Conservation (phyloP, 1,140 invertebrate species). For the Kradibia gibbosae region DNA sequence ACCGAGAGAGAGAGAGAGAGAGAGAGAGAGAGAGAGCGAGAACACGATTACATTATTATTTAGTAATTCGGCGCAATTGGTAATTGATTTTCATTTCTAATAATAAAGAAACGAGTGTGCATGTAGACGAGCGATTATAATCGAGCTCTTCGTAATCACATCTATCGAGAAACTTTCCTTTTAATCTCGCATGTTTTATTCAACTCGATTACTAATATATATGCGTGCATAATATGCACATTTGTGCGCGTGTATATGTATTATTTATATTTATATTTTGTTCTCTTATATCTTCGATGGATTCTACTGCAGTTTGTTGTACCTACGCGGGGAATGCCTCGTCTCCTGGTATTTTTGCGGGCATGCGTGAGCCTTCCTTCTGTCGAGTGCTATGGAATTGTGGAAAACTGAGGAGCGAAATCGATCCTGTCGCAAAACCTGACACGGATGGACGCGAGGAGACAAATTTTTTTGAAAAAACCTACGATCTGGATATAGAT, state of each 20-base stretch:
- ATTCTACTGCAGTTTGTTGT: not conserved
- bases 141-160: slow-evolving; percentile 39
- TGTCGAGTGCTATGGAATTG: not conserved
- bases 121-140: slow-evolving; percentile 30
- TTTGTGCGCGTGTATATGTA: not conserved
- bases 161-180: slow-evolving; percentile 7
- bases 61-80: not conserved
- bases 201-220: not conserved
- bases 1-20: too few species aligned
- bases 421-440: not conserved
- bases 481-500: slow-evolving; percentile 1
- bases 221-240: not conserved
- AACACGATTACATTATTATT: not conserved
- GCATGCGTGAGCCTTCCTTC: slow-evolving; percentile 8
- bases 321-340: not conserved
- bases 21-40: not conserved
- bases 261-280: not conserved
- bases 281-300: not conserved
- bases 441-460: not conserved
- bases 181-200: slow-evolving; percentile 4
- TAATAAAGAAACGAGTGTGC: not conserved
- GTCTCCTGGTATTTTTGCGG: not conserved
- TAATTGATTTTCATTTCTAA: slow-evolving; percentile 14
- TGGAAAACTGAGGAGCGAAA: not conserved
- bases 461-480: not conserved